Evolutionary conservation across 1,140 invertebrate species (phyloP).

Genomic region (Drosophila repletoides): DNA sequence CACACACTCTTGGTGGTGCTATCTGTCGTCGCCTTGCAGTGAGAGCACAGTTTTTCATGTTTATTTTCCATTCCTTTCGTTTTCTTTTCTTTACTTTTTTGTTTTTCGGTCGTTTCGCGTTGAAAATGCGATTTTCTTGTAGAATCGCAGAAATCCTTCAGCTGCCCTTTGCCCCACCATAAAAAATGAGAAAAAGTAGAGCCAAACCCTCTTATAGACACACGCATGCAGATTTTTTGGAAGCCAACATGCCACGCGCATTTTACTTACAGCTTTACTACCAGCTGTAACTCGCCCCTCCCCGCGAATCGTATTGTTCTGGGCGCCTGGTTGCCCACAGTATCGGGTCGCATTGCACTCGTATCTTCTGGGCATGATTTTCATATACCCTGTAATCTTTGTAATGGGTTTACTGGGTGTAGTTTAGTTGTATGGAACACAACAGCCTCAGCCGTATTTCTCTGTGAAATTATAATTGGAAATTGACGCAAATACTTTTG

Average conservation of each 20-base stretch:
- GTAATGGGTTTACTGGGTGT: no score
- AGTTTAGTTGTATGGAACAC: no score
- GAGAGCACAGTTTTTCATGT: conserved; percentile 27
- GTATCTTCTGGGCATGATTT: conserved; percentile 14
- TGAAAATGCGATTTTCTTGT: conserved; percentile 75
- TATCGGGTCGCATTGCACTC: background rate
- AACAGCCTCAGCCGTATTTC: no score
- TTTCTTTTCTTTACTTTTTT: background rate
- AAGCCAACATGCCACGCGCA: conserved; percentile 38
- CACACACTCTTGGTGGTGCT: conserved; percentile 19
- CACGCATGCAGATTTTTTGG: conserved; percentile 49
- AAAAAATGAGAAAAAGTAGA: no score
- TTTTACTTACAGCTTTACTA: conserved; percentile 62
- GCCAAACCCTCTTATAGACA: conserved; percentile 20
- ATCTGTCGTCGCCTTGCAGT: conserved; percentile 57
- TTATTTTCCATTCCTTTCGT: background rate
- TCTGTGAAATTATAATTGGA: no score
- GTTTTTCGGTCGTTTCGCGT: conserved; percentile 30
- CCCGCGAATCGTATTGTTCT: no score
- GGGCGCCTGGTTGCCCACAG: background rate
- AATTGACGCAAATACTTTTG: no score
- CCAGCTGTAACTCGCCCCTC: conserved; percentile 24
- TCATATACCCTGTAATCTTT: conserved; percentile 6
- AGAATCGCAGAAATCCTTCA: conserved; percentile 29
- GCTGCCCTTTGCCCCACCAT: background rate